Evolutionary conservation across 2,888 invertebrate genomes (phyloP), one percentile per base, ranked within the genome.

Genomic region (Hemaris fuciformis): DNA sequence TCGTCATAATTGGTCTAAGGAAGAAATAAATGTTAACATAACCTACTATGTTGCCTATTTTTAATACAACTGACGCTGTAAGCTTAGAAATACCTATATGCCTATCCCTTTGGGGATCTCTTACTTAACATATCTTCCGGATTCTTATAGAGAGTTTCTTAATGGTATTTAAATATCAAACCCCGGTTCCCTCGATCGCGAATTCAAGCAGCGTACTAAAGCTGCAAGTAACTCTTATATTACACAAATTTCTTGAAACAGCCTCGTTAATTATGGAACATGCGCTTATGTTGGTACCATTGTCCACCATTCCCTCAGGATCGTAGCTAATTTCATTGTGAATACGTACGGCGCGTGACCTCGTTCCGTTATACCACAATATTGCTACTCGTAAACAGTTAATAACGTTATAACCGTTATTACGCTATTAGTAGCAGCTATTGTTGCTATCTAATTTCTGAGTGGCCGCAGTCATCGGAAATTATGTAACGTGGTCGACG

Each of bases 321-420:
- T 10, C 27, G 27, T 10, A 53, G 27, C 31, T 31, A 53, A 53
- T 53, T 53, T 31, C 31, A 53, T n/a, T 53, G 27, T 53, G 18
- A 53, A 53, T 53, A 53, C 15, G 27, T 53, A 46, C 46, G 27
- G 18, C 27, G 53, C 53, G 53, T 53, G 53, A 53, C 53, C 53
- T 53, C 53, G 18, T 46, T 46, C 22, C 31, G 18, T 53, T 53
- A 10, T 27, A 53, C 31, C 53, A 31, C 53, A 31, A 53, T 53
- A 53, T 53, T 53, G 53, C 18, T 31, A 18, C 31, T 31, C 27
- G 31, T 53, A 53, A 53, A 53, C 27, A 53, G 27, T 31, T 53
- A 53, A 53, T 53, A 53, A 48, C 27, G 48, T 48, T 48, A 18
- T 53, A 53, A 53, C 53, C 5, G 53, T 53, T 53, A 31, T 31